Evolutionary conservation across 2,113 vertebrate genomes (phyloP), one percentile per base, ranked within the genome.

Genomic region (Nothoprocta pentlandii): DNA sequence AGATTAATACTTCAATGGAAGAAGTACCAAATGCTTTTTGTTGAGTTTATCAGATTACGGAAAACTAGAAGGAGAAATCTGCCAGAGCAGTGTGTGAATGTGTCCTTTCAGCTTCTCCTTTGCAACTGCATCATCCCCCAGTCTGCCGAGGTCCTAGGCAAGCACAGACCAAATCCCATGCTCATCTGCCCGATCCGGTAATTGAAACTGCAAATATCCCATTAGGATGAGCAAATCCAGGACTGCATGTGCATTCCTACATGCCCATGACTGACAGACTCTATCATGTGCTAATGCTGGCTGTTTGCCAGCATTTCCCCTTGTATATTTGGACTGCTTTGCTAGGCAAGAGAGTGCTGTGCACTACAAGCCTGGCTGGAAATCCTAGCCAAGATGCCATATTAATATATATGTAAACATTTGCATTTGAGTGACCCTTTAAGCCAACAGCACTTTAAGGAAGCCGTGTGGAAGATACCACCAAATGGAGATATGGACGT

Each of bases 121-220:
- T 42, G 58, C 9, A 41, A 54, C 53, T 73, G 3, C 39, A 16
- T 32, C 3, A 0, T 61, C 46, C n/a, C 79, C 28, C 5, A 7
- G 32, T 63, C 70, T 2, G 1, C 25, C 6, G 62, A 84, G 61
- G 11, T 74, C 26, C 44, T 76, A 39, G 58, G 13, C 32, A 3
- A 12, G 10, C 6, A 0, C 30, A 61, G 6, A 39, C 16, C 8
- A 86, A 85, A 71, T 23, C 56, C 36, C 32, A 2, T 0, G 0
- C 49, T 85, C 46, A 13, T 16, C 0, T 2, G 7, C 51, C 85
- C 4, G 1, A 26, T 19, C 26, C 8, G 53, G 23, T 75, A 77
- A 91, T 32, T 80, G 41, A 42, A 91, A 87, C 70, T 21, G 49
- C 47, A 80, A 89, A 89, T 73, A 59, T 34, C 39, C 80, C 71